Conservation (phyloP, 1,140 invertebrate genomes). For the Euura lappo region DNA sequence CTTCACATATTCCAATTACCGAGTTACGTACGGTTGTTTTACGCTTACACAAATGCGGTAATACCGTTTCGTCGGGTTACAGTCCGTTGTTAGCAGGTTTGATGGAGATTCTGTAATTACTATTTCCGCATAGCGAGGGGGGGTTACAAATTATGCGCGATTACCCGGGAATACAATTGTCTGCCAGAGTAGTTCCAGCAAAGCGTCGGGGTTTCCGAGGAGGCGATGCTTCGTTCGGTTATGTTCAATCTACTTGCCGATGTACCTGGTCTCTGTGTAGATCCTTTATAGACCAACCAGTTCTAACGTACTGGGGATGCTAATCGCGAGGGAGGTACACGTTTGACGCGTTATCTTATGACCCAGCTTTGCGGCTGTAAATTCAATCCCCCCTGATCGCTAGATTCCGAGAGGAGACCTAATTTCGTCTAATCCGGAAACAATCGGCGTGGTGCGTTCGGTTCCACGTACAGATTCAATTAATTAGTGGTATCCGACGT, state of each 20-base stretch:
- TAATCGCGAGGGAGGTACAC: background rate
- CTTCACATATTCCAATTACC: background rate
- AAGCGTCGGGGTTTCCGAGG: conserved; percentile 19
- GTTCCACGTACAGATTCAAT: background rate
- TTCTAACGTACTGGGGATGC: background rate
- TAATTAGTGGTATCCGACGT: background rate
- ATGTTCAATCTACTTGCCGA: conserved; percentile 12
- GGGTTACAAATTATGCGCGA: conserved; percentile 20
- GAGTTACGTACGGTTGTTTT: background rate
- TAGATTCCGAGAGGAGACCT: background rate
- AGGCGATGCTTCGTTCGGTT: conserved; percentile 10
- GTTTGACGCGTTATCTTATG: background rate
- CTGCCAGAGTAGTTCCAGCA: background rate
- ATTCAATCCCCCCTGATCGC: background rate
- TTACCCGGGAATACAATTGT: conserved; percentile 25
- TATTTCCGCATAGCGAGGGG: conserved; percentile 10
- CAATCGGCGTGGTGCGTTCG: background rate
- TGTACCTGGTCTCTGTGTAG: conserved; percentile 10
- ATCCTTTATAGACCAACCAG: background rate
- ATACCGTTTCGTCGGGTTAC: background rate
- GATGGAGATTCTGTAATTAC: conserved; percentile 22
- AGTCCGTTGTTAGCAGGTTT: conserved; percentile 14
- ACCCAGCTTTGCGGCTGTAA: background rate
- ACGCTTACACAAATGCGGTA: background rate
- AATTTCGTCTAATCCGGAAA: background rate